Base-by-base conservation (phyloP, 2,113 vertebrate genomes). In the Drymodes brunneopygia region DNA sequence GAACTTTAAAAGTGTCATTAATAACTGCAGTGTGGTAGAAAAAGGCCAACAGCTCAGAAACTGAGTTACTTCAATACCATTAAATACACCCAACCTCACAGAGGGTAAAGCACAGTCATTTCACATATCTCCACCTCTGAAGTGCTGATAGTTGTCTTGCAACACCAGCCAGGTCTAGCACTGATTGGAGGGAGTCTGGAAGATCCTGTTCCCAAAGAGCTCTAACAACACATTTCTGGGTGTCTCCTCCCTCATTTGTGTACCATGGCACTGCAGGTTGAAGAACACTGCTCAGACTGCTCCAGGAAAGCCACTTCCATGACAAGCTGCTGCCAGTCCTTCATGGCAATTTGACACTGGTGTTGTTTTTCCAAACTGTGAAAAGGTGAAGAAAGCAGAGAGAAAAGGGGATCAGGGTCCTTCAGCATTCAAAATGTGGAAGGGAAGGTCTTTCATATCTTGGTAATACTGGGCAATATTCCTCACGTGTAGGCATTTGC, bases 121-220 rank as follows among this genome's bases (percentile, higher is more conserved):
- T 73, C 66, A 21, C 20, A 0, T 7, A 36, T 65, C 74, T 79
- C 54, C 16, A 31, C 20, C 66, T 80, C 90, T 61, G 27, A 28
- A 81, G n/a, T n/a, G 80, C 88, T 73, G 48, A 29, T 24, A 45
- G 66, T 1, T 92, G 64, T 61, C 64, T 89, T 96, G 77, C 84
- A 77, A 86, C 67, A 81, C 40, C 25, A 7, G 65, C 35, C 20
- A 24, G 54, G 50, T 70, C 81, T 54, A 45, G 75, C 54, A 36
- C n/a, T 47, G 54, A 29, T 16, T 48, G 72, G 42, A 15, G 19
- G 19, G 33, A 90, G 64, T 62, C 90, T 0, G 11, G 82, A 83
- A 90, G 86, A 93, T 90, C 80, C 80, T 81, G 91, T 44, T 92
- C 89, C 62, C 74, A n/a, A 33, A 80, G 79, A 85, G 64, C 35